phyloP scores from a whole-genome alignment of 2,888 invertebrate species.

The Leptogaster cylindrica region DNA sequence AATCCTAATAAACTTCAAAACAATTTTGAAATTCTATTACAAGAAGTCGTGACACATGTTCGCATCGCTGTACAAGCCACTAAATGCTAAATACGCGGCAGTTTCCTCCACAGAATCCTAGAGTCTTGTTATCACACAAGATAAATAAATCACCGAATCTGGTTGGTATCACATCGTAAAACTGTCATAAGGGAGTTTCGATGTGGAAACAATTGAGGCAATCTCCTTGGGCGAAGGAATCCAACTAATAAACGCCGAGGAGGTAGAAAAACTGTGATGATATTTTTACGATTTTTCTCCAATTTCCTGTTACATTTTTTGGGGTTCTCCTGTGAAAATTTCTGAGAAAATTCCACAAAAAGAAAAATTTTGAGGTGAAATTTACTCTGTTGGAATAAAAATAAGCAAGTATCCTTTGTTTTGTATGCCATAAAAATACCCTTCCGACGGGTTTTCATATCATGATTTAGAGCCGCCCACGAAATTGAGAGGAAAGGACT shows the following conservation, averaged over 20 bases:
- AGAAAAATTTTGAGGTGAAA: slow-evolving; percentile 1
- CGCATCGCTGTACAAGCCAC: slow-evolving; percentile 11
- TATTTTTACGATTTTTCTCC: slow-evolving; percentile 23
- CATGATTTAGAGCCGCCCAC: slow-evolving; percentile 32
- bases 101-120: background rate
- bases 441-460: background rate
- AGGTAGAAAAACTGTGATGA: background rate
- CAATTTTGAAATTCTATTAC: slow-evolving; percentile 22
- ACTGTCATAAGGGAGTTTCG: slow-evolving; percentile 20
- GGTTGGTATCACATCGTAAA: slow-evolving; percentile 28
- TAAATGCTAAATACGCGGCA: slow-evolving; percentile 1
- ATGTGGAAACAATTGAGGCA: slow-evolving; percentile 16
- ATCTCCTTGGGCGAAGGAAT: background rate
- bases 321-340: background rate
- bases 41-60: slow-evolving; percentile 5
- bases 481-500: slow-evolving; percentile 17
- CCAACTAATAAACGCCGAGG: background rate
- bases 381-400: slow-evolving; percentile 5
- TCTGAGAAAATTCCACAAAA: slow-evolving; percentile 1
- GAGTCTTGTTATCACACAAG: slow-evolving; percentile 6
- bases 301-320: slow-evolving; percentile 9
- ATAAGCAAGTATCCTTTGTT: slow-evolving; percentile 11
- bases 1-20: background rate
- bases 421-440: slow-evolving; percentile 23
- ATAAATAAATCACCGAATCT: slow-evolving; percentile 26